Evolutionary conservation across 2,113 vertebrate species (phyloP).

Genomic region (Motacilla tschutschensis): DNA sequence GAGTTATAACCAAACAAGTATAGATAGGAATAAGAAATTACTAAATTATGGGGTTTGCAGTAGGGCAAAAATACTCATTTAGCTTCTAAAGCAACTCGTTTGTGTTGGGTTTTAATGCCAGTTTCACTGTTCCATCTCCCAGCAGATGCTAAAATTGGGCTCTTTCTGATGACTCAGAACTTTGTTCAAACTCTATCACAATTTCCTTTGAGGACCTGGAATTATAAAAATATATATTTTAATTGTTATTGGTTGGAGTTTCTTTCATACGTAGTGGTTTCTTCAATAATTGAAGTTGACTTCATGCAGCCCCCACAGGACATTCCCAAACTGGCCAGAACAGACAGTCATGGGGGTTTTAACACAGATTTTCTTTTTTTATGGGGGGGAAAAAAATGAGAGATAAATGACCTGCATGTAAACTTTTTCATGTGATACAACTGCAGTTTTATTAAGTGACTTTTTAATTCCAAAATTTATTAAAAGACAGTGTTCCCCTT

Average conservation of each 20-base stretch:
- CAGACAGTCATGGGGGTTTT: constrained; percentile 38
- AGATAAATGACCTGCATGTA: constrained; percentile 63
- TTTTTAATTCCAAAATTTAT: constrained; percentile 76
- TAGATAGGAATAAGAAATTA: constrained; percentile 11
- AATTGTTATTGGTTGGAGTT: constrained; percentile 69
- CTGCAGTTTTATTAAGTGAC: constrained; percentile 72
- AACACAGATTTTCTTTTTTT: constrained; percentile 51
- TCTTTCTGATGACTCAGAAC: constrained; percentile 54
- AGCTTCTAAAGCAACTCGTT: constrained; percentile 11
- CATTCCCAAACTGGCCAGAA: background rate
- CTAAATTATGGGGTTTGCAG: background rate
- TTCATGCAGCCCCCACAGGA: constrained; percentile 23
- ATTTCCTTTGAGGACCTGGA: constrained; percentile 62
- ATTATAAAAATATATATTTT: constrained; percentile 76
- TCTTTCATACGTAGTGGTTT: constrained; percentile 55
- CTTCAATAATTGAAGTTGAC: constrained; percentile 49
- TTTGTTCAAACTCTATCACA: constrained; percentile 42
- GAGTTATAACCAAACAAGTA: background rate
- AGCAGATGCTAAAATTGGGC: constrained; percentile 33
- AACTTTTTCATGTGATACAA: constrained; percentile 73
- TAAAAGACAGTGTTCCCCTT: constrained; percentile 70
- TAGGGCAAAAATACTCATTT: background rate
- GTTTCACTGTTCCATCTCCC: constrained; percentile 45
- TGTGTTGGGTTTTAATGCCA: constrained; percentile 61
- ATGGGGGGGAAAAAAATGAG: background rate